phyloP scores from a whole-genome alignment of 1,140 invertebrate genomes.

The Halyomorpha halys region DNA sequence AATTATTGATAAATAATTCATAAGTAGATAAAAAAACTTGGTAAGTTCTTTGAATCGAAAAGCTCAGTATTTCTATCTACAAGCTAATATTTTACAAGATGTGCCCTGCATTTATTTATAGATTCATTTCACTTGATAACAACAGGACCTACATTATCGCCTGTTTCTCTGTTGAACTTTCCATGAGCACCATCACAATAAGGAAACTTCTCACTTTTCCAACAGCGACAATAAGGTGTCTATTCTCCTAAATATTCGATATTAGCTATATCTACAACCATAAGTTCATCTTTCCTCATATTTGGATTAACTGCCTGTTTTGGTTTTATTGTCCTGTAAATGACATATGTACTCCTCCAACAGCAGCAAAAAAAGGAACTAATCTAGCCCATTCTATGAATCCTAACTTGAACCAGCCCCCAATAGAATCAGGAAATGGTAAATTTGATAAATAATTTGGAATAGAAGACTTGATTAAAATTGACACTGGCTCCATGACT shows the following conservation, averaged over 20 bases:
- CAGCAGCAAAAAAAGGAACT: slow-evolving; percentile 60
- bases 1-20: background rate
- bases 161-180: slow-evolving; percentile 68
- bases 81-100: background rate
- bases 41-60: background rate
- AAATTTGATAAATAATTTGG: slow-evolving; percentile 66
- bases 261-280: slow-evolving; percentile 84
- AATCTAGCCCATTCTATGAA: slow-evolving; percentile 65
- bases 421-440: slow-evolving; percentile 62
- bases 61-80: background rate
- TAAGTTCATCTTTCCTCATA: slow-evolving; percentile 56
- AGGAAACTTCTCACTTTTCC: slow-evolving; percentile 83
- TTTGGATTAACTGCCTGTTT: slow-evolving; percentile 44
- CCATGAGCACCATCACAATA: slow-evolving; percentile 91
- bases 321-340: slow-evolving; percentile 62
- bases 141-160: slow-evolving; percentile 90
- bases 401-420: slow-evolving; percentile 68
- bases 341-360: slow-evolving; percentile 63
- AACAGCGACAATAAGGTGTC: slow-evolving; percentile 82
- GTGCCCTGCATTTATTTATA: background rate
- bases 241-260: slow-evolving; percentile 91
- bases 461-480: slow-evolving; percentile 58
- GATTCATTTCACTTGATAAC: slow-evolving; percentile 38
- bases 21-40: background rate
- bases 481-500: slow-evolving; percentile 55